These are phyloP conservation scores for Edolisoma coerulescens DNA, from an alignment of 2,113 vertebrate genomes.

Conservation along the genomic window DNA sequence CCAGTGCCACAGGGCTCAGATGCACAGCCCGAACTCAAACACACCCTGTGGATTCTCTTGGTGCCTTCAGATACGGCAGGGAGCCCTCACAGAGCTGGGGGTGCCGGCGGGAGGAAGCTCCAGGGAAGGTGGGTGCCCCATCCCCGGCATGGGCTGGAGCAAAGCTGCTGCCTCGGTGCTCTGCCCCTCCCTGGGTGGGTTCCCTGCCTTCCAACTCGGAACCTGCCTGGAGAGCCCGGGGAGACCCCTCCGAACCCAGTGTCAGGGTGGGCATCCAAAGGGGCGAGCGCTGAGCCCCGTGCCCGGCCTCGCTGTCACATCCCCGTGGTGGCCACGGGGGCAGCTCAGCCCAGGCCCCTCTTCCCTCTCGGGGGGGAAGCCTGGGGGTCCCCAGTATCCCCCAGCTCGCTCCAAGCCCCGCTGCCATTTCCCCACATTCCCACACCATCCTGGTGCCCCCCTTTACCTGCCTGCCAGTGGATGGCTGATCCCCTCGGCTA, in stretches of 20 bases:
- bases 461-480: rapidly evolving
- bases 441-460: not conserved
- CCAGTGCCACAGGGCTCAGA: not conserved
- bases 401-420: not conserved
- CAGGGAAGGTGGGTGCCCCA: not conserved
- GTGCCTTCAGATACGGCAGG: not conserved
- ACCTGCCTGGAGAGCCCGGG: rapidly evolving
- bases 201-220: not conserved
- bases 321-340: rapidly evolving
- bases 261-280: not conserved
- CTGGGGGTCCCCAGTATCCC: not conserved
- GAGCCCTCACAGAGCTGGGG: not conserved
- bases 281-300: rapidly evolving
- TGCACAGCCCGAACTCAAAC: rapidly evolving
- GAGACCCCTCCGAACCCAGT: rapidly evolving
- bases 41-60: rapidly evolving
- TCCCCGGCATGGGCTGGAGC: not conserved
- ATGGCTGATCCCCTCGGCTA: rapidly evolving
- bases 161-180: not conserved
- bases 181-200: rapidly evolving
- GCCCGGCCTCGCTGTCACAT: rapidly evolving
- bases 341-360: not conserved
- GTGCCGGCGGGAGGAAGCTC: not conserved
- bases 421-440: not conserved
- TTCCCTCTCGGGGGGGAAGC: not conserved